phyloP scores from a whole-genome alignment of 2,888 invertebrate genomes.

The Troilus luridus region DNA sequence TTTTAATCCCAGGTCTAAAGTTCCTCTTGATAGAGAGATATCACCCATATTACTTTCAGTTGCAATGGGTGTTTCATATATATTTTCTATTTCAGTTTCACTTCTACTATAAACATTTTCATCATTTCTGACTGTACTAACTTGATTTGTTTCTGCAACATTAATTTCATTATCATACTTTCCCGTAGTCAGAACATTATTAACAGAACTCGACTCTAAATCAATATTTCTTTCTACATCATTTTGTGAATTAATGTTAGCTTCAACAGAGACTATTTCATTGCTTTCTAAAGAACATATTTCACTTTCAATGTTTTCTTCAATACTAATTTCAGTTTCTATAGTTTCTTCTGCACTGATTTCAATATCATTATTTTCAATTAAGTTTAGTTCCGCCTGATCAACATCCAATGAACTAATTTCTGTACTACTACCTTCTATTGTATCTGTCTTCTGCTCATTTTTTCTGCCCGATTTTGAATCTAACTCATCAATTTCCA shows the following conservation, averaged over 20 bases:
- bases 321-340: constrained; percentile 28
- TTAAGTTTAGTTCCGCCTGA: not conserved
- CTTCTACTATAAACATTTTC: not conserved
- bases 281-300: constrained; percentile 21
- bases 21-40: not conserved
- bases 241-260: not conserved
- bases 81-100: not conserved
- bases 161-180: not conserved
- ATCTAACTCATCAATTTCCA: not conserved
- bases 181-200: not conserved
- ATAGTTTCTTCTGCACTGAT: constrained; percentile 13
- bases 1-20: not conserved
- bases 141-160: not conserved
- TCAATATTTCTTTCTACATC: not conserved
- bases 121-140: not conserved
- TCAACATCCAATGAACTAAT: not conserved
- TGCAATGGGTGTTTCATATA: not conserved
- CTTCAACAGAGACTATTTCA: not conserved
- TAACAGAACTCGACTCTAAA: not conserved
- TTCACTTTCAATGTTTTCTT: constrained; percentile 30
- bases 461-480: not conserved
- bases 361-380: not conserved
- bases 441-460: not conserved
- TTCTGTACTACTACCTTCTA: not conserved
- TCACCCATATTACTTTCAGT: constrained; percentile 8